Base-by-base conservation (phyloP, 92 coral and sea anemone species). In the Epizoanthus rinbou region DNA sequence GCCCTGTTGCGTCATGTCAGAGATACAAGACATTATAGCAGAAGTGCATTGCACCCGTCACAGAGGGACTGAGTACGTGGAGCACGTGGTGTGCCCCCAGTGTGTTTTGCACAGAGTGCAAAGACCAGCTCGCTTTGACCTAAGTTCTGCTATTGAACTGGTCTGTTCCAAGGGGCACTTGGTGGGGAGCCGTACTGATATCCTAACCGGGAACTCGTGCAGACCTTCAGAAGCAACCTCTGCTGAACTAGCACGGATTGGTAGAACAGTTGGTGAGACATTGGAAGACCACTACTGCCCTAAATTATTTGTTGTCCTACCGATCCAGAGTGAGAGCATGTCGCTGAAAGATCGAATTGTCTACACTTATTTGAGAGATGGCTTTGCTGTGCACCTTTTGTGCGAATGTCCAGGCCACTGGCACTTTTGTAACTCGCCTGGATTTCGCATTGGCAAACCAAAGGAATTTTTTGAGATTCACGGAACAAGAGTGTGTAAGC, bases 361-460 rank as follows among this genome's bases (percentile, higher is more conserved):
- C 81, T 80, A 80, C 84, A 64, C 84, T 9, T 68, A 64, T 41
- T 64, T 64, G 74, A 64, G 84, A 68, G 84, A 80, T 64, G 84
- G 84, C 11, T 80, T 80, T 65, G 84, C 84, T 65, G 74, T 65
- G 0, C 84, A 80, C 73, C 52, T 80, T 64, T 19, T 80, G 62
- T 80, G 84, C 59, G 84, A 80, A 68, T 68, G 64, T 21, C 84
- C 84, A 0, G 84, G 84, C 18, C 45, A 80, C 15, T 64, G 84
- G 84, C 84, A 80, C 28, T 80, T 80, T 57, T 22, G 39, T 11
- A 41, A 64, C 57, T 64, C 84, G 7, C 84, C 84, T 3, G 84
- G 84, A 14, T 80, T 80, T 80, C 84, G 84, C 33, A 64, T 80
- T 39, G 11, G 84, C 18, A 64, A 37, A 37, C 73, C 65, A 24